These are phyloP conservation scores for Nematostella vectensis DNA, from an alignment of 92 coral and sea anemone genomes.

Conservation along the genomic window DNA sequence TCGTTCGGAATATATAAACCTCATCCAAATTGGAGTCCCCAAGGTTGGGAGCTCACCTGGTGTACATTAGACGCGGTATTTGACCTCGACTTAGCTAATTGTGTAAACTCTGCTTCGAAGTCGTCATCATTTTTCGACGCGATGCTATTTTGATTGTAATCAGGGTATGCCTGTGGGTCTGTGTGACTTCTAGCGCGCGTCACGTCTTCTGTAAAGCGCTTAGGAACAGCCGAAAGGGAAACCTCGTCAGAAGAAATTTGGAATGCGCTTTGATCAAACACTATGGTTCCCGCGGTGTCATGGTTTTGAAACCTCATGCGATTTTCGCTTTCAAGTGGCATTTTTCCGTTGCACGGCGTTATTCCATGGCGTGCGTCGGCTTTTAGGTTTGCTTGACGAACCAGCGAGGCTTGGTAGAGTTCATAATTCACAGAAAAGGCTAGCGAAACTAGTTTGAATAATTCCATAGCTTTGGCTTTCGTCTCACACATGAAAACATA, in stretches of 20 bases:
- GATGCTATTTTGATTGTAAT: no score
- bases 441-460: conserved; percentile 68
- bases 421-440: conserved; percentile 78
- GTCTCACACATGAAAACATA: conserved; percentile 82
- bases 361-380: conserved; percentile 16
- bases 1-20: no score
- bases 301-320: not conserved
- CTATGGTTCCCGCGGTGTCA: not conserved
- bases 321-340: not conserved
- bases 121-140: conserved; percentile 28
- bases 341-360: not conserved
- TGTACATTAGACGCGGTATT: no score
- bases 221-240: no score
- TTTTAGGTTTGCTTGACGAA: conserved; percentile 44
- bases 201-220: no score
- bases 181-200: conserved; percentile 42
- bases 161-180: no score
- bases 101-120: conserved; percentile 64
- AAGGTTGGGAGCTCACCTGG: no score
- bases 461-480: conserved; percentile 67
- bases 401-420: conserved; percentile 62
- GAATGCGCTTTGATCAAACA: conserved; percentile 4
- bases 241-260: no score
- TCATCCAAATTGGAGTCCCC: no score
- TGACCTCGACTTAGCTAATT: conserved; percentile 67